Conservation (phyloP, 2,888 invertebrate genomes). For the Acholoe squamosa region DNA sequence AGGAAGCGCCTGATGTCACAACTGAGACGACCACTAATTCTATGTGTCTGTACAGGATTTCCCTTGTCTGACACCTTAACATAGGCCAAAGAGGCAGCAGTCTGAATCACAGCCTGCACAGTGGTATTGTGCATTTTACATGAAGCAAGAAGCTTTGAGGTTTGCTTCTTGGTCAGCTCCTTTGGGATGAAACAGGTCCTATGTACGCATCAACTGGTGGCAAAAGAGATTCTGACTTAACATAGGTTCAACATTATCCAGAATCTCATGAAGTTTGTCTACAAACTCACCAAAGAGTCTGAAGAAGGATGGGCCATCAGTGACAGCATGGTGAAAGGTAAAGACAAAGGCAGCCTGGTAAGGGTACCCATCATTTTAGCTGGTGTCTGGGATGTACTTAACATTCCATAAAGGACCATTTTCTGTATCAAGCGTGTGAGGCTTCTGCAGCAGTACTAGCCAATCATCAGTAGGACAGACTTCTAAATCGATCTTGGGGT, state of each 20-base stretch:
- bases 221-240: not conserved
- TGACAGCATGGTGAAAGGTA: not conserved
- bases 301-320: not conserved
- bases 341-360: not conserved
- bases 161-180: not conserved
- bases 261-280: not conserved
- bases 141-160: not conserved
- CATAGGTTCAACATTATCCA: not conserved
- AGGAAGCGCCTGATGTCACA: not conserved
- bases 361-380: not conserved
- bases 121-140: not conserved
- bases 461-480: not conserved
- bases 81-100: not conserved
- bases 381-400: not conserved
- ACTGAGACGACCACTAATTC: not conserved
- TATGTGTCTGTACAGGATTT: not conserved
- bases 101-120: not conserved
- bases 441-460: not conserved
- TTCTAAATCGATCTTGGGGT: not conserved
- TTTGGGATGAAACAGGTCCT: not conserved
- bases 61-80: not conserved
- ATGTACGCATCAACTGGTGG: conserved; percentile 7
- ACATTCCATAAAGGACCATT: conserved; percentile 29
- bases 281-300: not conserved
- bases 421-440: not conserved